Percentiles rank a stretch among this genome's conserved stretches.
Evolutionary conservation across 2,113 vertebrate species (phyloP).

Genomic region (Odontophorus gujanensis): DNA sequence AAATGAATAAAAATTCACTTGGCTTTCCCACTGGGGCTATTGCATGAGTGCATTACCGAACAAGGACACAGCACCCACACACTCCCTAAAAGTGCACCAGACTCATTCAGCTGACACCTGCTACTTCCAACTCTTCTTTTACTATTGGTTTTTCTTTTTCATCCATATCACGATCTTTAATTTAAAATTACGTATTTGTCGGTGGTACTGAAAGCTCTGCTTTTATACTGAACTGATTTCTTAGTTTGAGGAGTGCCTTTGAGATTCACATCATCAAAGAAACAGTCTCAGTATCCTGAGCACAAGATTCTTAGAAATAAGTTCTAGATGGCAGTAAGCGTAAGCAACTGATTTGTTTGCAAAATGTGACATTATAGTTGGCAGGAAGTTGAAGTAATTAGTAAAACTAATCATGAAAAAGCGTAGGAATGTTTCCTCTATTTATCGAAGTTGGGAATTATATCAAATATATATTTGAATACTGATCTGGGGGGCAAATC

Average conservation of each 20-base stretch:
- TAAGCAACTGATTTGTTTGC: background rate
- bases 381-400: background rate
- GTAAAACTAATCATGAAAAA: background rate
- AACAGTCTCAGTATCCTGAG: background rate
- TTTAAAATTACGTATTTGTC: background rate
- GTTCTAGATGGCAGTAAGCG: background rate
- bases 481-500: background rate
- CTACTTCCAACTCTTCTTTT: background rate
- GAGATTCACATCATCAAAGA: background rate
- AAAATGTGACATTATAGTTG: background rate
- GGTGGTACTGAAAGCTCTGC: background rate
- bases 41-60: background rate
- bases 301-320: background rate
- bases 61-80: background rate
- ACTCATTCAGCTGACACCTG: accelerated
- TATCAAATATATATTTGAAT: background rate
- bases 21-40: background rate
- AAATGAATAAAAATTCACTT: background rate
- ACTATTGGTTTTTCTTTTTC: background rate
- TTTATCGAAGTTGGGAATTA: background rate
- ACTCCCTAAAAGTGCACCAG: background rate
- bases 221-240: background rate
- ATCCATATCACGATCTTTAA: background rate
- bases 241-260: background rate
- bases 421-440: background rate